These are phyloP conservation scores for Lutraria rhynchaena DNA, from an alignment of 1,140 invertebrate species.

Conservation along the genomic window DNA sequence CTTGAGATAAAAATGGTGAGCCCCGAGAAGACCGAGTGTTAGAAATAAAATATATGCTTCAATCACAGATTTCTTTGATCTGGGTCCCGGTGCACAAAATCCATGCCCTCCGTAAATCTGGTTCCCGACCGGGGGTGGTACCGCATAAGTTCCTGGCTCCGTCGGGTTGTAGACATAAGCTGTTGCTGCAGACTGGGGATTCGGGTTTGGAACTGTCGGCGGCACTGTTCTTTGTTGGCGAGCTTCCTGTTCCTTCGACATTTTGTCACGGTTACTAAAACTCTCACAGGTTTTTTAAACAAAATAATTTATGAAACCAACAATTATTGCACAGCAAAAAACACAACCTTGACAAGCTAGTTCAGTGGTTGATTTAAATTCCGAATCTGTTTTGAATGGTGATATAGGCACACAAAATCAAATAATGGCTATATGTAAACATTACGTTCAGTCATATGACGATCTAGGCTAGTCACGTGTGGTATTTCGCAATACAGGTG, in stretches of 20 bases:
- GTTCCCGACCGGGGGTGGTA: not conserved
- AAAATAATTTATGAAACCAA: no score
- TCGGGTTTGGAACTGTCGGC: not conserved
- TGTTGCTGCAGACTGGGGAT: not conserved
- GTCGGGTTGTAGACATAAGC: not conserved
- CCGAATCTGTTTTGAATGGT: no score
- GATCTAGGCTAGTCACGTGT: no score
- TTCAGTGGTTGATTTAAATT: no score
- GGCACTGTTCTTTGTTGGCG: conserved; percentile 18
- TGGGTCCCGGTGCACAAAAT: not conserved
- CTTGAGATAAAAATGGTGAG: conserved; percentile 50
- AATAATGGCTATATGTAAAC: no score
- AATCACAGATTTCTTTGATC: conserved; percentile 34
- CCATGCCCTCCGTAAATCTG: not conserved
- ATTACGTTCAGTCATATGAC: no score
- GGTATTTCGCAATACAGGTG: no score
- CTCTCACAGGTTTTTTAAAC: no score
- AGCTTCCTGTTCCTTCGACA: conserved; percentile 53
- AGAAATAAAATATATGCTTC: conserved; percentile 47
- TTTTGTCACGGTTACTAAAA: not conserved
- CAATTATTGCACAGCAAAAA: no score
- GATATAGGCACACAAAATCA: no score
- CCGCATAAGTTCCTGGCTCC: not conserved
- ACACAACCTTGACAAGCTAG: no score
- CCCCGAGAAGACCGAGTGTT: conserved; percentile 34